Conservation (phyloP, 2,888 invertebrate genomes). For the Agonopterix heracliana region DNA sequence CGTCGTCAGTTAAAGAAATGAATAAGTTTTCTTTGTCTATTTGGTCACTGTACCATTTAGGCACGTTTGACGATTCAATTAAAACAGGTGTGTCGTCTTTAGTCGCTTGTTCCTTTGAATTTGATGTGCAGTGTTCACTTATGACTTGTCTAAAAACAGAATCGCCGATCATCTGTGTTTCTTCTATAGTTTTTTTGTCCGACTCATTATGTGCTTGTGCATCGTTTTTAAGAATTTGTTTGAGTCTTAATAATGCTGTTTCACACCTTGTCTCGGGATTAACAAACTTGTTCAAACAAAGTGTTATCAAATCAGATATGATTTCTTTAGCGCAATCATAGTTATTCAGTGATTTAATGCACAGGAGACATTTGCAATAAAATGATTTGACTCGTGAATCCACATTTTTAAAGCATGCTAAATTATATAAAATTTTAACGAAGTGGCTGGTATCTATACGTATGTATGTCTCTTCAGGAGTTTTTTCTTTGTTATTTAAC, state of each 20-base stretch:
- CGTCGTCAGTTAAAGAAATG: slow-evolving; percentile 9
- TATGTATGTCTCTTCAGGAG: slow-evolving; percentile 4
- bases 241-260: too few species aligned
- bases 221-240: too few species aligned
- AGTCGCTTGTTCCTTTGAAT: too few species aligned
- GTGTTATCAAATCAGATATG: slow-evolving; percentile 1
- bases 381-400: slow-evolving; percentile 7
- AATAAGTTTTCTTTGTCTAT: slow-evolving; percentile 11
- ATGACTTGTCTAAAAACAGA: too few species aligned
- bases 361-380: slow-evolving; percentile 7
- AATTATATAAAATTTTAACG: slow-evolving; percentile 6
- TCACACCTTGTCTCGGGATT: too few species aligned
- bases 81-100: too few species aligned
- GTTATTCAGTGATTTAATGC: slow-evolving; percentile 1
- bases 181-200: too few species aligned
- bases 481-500: slow-evolving; percentile 2
- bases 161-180: too few species aligned
- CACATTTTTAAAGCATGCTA: slow-evolving; percentile 6
- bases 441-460: slow-evolving; percentile 10
- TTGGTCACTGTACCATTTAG: slow-evolving; percentile 8
- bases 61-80: too few species aligned
- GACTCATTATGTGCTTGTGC: too few species aligned
- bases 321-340: slow-evolving; percentile 4
- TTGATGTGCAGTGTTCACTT: too few species aligned
- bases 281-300: slow-evolving; percentile 2